Conservation (phyloP, 1,140 invertebrate species). For the Eumeta japonica region DNA sequence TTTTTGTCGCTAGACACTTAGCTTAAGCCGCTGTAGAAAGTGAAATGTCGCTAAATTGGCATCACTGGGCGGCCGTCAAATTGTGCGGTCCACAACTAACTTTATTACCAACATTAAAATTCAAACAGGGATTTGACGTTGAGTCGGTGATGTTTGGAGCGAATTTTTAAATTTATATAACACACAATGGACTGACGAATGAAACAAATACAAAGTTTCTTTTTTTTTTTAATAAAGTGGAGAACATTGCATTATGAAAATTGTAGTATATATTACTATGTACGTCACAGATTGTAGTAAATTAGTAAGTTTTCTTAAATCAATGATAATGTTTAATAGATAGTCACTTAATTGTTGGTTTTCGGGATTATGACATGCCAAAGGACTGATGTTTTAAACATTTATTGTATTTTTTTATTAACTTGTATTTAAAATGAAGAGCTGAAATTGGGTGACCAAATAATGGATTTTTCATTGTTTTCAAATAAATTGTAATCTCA, state of each 20-base stretch:
- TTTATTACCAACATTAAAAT: too few species aligned
- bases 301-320: conserved; percentile 8
- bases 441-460: too few species aligned
- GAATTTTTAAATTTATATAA: conserved; percentile 10
- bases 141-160: background rate
- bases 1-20: too few species aligned
- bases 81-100: too few species aligned
- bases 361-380: conserved; percentile 10
- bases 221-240: conserved; percentile 6
- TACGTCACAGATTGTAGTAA: conserved; percentile 7
- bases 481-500: too few species aligned
- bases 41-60: too few species aligned
- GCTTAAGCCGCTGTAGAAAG: too few species aligned
- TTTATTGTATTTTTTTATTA: conserved; percentile 8
- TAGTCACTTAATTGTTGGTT: conserved; percentile 2
- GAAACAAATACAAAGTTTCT: conserved; percentile 7
- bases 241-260: conserved; percentile 1
- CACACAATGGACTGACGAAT: conserved; percentile 10
- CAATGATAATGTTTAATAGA: conserved; percentile 6
- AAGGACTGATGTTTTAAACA: conserved; percentile 9
- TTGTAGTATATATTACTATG: too few species aligned
- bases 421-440: conserved; percentile 8
- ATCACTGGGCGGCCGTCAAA: too few species aligned
- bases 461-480: too few species aligned
- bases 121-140: conserved; percentile 4